These are phyloP conservation scores for Steinernema carpocapsae DNA, from an alignment of 2,888 invertebrate species.

Conservation along the genomic window DNA sequence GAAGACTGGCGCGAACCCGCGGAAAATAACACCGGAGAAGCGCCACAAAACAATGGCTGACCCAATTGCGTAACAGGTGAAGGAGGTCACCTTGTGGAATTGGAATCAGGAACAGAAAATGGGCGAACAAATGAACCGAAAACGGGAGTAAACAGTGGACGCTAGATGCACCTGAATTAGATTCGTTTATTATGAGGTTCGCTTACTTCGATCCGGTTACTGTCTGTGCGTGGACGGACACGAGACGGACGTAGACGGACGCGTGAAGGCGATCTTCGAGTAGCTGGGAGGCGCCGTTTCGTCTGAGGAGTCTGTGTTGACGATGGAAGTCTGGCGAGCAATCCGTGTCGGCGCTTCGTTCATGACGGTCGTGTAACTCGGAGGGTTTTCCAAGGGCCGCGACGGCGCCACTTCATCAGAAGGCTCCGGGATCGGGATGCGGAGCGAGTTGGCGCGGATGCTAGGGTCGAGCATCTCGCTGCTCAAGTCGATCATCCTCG, in stretches of 20 bases:
- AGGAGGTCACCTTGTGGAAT: constrained; percentile 17
- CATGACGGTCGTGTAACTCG: constrained; percentile 24
- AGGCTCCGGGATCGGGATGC: not conserved
- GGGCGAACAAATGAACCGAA: too few relatives aligned
- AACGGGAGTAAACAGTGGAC: too few relatives aligned
- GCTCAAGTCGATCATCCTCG: not conserved
- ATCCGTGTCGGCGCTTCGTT: not conserved
- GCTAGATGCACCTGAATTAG: too few relatives aligned
- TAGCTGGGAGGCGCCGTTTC: constrained; percentile 29
- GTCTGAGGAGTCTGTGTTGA: not conserved
- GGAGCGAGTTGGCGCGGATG: not conserved
- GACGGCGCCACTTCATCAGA: not conserved
- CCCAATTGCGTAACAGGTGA: constrained; percentile 11
- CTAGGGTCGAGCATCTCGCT: not conserved
- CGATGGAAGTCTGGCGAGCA: not conserved
- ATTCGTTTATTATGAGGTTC: too few relatives aligned
- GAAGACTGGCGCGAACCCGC: not conserved
- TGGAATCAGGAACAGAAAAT: not conserved
- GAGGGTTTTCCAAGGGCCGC: constrained; percentile 3
- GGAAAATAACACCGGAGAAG: not conserved
- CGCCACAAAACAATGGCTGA: constrained; percentile 26
- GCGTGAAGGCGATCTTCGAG: not conserved
- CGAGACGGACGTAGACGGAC: too few relatives aligned
- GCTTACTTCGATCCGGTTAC: too few relatives aligned
- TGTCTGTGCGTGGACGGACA: too few relatives aligned